Conservation (phyloP, 1,140 invertebrate genomes). For the Drosophila ananassae region DNA sequence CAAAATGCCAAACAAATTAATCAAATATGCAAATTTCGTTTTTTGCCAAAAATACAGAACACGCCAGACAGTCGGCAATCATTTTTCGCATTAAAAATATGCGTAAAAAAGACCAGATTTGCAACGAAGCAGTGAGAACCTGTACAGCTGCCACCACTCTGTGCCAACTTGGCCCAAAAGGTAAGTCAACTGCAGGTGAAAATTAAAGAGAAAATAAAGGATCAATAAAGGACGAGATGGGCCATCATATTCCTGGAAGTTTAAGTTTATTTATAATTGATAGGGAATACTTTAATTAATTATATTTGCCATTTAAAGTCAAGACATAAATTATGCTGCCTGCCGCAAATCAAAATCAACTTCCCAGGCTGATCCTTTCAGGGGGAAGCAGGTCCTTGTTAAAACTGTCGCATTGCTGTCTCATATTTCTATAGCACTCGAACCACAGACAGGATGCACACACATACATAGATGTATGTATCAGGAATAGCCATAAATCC, state of each 20-base stretch:
- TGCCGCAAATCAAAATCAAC: conserved; percentile 1
- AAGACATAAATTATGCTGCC: conserved; percentile 1
- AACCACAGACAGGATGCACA: neutral
- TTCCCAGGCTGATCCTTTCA: conserved; percentile 9
- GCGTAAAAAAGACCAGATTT: conserved; percentile 52
- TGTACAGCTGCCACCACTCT: conserved; percentile 20
- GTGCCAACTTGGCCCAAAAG: conserved; percentile 2
- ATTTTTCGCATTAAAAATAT: conserved; percentile 51
- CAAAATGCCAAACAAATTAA: conserved; percentile 68
- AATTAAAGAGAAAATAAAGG: neutral
- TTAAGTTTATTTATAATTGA: neutral
- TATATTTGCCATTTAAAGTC: neutral
- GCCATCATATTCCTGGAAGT: conserved; percentile 4
- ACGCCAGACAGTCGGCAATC: conserved; percentile 6
- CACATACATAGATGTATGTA: conserved; percentile 9
- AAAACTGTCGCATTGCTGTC: conserved; percentile 50
- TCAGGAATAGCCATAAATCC: conserved; percentile 47
- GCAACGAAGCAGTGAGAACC: conserved; percentile 10
- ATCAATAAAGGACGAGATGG: neutral
- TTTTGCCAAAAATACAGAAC: conserved; percentile 21
- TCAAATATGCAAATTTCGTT: conserved; percentile 70
- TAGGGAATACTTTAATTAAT: neutral
- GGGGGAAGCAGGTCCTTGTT: neutral
- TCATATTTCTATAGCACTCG: conserved; percentile 11
- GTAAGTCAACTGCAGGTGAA: conserved; percentile 20